Evolutionary conservation across 2,888 invertebrate genomes (phyloP).

Genomic region (Xanthorhoe spadicearia): DNA sequence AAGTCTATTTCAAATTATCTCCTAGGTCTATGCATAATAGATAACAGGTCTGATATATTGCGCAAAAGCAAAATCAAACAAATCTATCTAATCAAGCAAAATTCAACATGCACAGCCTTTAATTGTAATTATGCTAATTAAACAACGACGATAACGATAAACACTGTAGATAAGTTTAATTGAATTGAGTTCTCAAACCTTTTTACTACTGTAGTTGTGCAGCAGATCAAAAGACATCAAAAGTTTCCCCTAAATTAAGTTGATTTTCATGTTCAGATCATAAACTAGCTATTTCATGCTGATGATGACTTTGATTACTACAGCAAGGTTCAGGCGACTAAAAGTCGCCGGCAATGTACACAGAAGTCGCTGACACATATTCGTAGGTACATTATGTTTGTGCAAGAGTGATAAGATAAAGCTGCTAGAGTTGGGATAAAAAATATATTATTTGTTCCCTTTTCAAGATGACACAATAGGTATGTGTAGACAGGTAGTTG

Average conservation of each 20-base stretch:
- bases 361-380: slow-evolving; percentile 45
- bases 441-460: neutral
- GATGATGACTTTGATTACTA: no score
- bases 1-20: neutral
- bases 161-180: slow-evolving; percentile 15
- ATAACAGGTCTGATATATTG: no score
- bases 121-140: slow-evolving; percentile 38
- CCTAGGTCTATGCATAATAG: no score
- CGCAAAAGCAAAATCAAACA: neutral
- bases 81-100: slow-evolving; percentile 4
- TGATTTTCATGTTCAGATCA: no score
- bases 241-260: no score
- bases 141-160: slow-evolving; percentile 32
- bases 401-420: slow-evolving; percentile 41
- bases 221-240: no score
- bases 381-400: slow-evolving; percentile 45
- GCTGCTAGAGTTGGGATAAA: neutral
- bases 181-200: no score
- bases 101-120: neutral
- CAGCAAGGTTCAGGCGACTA: neutral
- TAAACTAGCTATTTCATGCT: no score
- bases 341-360: slow-evolving; percentile 41
- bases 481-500: neutral
- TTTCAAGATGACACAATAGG: neutral
- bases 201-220: no score